Evolutionary conservation across 1,140 invertebrate species (phyloP).

Genomic region (Cydia fagiglandana): DNA sequence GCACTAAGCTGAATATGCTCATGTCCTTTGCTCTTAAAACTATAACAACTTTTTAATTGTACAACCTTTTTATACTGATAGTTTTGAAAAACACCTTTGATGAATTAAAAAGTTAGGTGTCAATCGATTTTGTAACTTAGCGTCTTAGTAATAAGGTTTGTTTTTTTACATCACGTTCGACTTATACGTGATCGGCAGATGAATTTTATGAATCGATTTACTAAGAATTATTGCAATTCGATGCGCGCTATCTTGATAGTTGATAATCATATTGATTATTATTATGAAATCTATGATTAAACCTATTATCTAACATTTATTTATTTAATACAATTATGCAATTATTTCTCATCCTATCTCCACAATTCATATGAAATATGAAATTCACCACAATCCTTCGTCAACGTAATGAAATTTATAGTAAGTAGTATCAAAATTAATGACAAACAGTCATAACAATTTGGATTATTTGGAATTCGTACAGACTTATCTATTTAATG

Average conservation of each 20-base stretch:
- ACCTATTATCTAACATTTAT: neutral
- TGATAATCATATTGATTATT: conserved; percentile 17
- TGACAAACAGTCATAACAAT: no score
- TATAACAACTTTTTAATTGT: conserved; percentile 35
- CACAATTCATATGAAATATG: no score
- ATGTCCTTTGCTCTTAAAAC: conserved; percentile 39
- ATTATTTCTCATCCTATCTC: no score
- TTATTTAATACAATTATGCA: neutral
- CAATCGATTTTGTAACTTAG: neutral
- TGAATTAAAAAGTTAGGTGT: neutral
- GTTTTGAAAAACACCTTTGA: conserved; percentile 11
- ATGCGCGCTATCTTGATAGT: conserved; percentile 2
- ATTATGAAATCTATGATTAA: conserved; percentile 8
- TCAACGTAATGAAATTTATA: neutral
- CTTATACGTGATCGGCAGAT: neutral
- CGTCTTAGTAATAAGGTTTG: no score
- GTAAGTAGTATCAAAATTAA: neutral
- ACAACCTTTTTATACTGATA: conserved; percentile 35
- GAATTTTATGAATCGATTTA: neutral
- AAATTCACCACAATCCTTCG: no score
- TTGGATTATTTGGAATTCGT: no score
- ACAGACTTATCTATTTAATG: no score
- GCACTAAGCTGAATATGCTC: conserved; percentile 34
- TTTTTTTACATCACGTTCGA: neutral
- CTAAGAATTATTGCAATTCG: conserved; percentile 1